phyloP scores from a whole-genome alignment of 2,888 invertebrate genomes.

The Caenorhabditis sp. region DNA sequence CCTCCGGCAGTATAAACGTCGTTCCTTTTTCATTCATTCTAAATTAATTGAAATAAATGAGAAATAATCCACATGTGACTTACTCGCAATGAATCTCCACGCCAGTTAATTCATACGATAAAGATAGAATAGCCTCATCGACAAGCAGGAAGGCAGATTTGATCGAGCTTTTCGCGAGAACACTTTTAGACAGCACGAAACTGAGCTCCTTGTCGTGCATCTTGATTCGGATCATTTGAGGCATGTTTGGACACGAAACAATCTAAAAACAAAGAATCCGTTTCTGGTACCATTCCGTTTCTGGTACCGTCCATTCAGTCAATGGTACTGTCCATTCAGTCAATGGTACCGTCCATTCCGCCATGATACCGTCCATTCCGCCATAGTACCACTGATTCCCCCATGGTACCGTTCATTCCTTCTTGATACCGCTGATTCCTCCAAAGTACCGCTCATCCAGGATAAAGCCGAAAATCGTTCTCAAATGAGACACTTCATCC shows the following conservation, averaged over 20 bases:
- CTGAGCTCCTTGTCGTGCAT: conserved; percentile 7
- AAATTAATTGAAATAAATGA: conserved; percentile 7
- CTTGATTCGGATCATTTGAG: conserved; percentile 1
- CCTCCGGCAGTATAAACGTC: neutral
- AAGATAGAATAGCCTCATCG: neutral
- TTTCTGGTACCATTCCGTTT: too few relatives aligned
- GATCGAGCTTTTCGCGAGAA: conserved; percentile 4
- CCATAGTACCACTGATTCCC: too few relatives aligned
- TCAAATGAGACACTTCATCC: too few relatives aligned
- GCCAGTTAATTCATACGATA: conserved; percentile 1
- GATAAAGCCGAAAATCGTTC: too few relatives aligned
- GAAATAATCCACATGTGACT: conserved; percentile 9
- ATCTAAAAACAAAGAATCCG: neutral
- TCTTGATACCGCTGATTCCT: too few relatives aligned
- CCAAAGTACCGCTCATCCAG: too few relatives aligned
- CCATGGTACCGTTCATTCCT: too few relatives aligned
- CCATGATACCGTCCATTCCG: too few relatives aligned
- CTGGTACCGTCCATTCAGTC: too few relatives aligned
- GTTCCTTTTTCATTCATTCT: neutral
- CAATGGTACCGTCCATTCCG: too few relatives aligned
- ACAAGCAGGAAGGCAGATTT: conserved; percentile 7
- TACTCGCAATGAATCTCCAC: conserved; percentile 6
- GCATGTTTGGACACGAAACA: neutral
- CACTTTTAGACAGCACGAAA: neutral
- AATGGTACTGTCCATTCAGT: too few relatives aligned